Conservation (phyloP, 2,888 invertebrate species). For the Drosophila kokeensis region DNA sequence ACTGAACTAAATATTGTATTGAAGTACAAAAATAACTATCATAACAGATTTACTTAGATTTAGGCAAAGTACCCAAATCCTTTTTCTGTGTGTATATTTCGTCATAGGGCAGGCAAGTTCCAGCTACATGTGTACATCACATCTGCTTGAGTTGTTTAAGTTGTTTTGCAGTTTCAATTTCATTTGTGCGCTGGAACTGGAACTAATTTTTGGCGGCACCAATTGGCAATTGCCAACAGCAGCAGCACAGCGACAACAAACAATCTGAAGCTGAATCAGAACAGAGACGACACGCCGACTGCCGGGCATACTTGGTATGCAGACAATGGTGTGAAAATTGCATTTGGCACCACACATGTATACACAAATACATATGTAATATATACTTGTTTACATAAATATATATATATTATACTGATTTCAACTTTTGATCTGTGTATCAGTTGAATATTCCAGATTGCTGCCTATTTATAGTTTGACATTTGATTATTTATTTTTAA, state of each 20-base stretch:
- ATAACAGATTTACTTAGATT: fast-evolving
- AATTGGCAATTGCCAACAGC: conserved; percentile 47
- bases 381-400: background rate
- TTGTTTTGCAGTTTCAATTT: conserved; percentile 70
- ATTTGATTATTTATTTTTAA: conserved; percentile 2
- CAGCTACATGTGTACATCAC: background rate
- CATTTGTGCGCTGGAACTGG: conserved; percentile 73
- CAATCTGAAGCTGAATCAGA: conserved; percentile 27
- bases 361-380: background rate
- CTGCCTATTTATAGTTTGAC: background rate
- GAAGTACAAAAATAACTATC: background rate
- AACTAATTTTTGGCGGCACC: conserved; percentile 72
- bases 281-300: conserved; percentile 69
- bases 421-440: background rate
- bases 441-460: background rate
- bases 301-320: conserved; percentile 57
- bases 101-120: conserved; percentile 14
- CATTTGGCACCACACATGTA: conserved; percentile 52
- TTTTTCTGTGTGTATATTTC: background rate
- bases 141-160: conserved; percentile 4
- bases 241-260: conserved; percentile 8
- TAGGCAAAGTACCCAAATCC: background rate
- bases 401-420: background rate
- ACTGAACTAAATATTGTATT: background rate
- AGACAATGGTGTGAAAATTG: conserved; percentile 59